Evolutionary conservation across 2,113 vertebrate genomes (phyloP), one percentile per base, ranked within the genome.

Genomic region (Anser cygnoides): DNA sequence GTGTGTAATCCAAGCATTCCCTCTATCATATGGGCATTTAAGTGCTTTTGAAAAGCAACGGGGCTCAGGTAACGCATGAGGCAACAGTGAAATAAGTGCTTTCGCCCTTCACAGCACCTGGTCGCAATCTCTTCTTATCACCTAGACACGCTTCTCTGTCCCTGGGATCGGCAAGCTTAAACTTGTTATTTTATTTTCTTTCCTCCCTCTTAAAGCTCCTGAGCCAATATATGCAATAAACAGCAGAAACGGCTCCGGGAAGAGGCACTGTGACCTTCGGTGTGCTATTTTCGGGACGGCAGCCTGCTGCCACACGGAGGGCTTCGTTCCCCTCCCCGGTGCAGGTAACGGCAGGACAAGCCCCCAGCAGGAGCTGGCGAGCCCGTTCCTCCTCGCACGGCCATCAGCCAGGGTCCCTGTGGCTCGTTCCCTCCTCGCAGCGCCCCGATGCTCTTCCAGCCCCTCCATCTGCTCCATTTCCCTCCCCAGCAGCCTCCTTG

Each of bases 61-160:
- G 65, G 43, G 94, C 96, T 97, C 92, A 74, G 95, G 96, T 92
- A 96, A 96, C 21, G 85, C 95, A 94, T 95, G 97, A 97, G 95
- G 94, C 96, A 86, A 33, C 90, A 85, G 95, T 66, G 89, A 96
- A 98, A 96, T 96, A 96, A 97, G 95, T 61, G 96, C 90, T 88
- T 93, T 97, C 7, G 82, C 92, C 96, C 97, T 98, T 98, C 97
- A 97, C 95, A 97, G 97, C 96, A 88, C 95, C 95, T 79, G 54
- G 89, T 78, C 92, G 85, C 96, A 93, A 94, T 97, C 93, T 92
- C 94, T 78, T 79, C 96, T 98, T 96, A 97, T 96, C 89, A 13
- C 71, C 52, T 8, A 72, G 96, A 96, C 96, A 96, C 11, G 92
- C 92, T 97, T 87, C 76, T 84, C 89, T 62, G 95, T 90, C 87